A percentile compares a stretch with the other conserved stretches of the same genome.
These are phyloP conservation scores for Cantharis lateralis DNA, from an alignment of 2,888 invertebrate genomes.

Conservation along the genomic window DNA sequence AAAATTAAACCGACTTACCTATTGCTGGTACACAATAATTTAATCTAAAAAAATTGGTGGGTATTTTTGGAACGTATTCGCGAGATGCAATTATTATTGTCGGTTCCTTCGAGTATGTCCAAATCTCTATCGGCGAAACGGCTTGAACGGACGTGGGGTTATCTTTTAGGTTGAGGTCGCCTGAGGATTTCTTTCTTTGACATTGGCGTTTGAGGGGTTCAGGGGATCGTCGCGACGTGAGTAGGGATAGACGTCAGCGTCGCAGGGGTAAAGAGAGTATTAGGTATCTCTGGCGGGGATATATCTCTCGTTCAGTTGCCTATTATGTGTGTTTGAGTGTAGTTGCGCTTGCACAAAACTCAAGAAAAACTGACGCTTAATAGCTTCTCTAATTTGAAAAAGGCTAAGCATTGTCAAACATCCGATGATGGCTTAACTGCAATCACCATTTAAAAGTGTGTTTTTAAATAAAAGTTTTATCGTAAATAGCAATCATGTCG, in stretches of 20 bases:
- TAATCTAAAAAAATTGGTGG: background rate
- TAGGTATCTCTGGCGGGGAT: constrained; percentile 48
- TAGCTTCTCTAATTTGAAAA: background rate
- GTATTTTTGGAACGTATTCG: too few relatives aligned
- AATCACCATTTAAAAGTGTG: background rate
- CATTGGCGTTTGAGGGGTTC: constrained; percentile 46
- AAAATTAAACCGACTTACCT: too few relatives aligned
- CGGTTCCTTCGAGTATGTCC: constrained; percentile 8
- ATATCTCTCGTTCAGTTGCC: constrained; percentile 46
- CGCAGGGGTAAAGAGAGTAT: constrained; percentile 44
- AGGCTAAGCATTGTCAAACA: background rate
- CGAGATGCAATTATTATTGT: background rate
- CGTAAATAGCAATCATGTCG: background rate
- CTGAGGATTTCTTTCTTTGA: constrained; percentile 49
- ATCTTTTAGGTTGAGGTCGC: constrained; percentile 52
- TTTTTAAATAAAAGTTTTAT: background rate
- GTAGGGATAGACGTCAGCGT: constrained; percentile 50
- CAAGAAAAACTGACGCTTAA: background rate
- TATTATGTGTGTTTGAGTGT: constrained; percentile 27
- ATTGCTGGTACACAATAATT: background rate
- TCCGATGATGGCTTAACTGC: background rate
- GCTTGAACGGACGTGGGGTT: constrained; percentile 40
- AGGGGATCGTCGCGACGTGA: constrained; percentile 42
- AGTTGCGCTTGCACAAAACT: constrained; percentile 5
- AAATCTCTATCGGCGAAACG: constrained; percentile 19